Evolutionary conservation across 2,888 invertebrate species (phyloP).

Genomic region (Lasioglossum oenotherae): DNA sequence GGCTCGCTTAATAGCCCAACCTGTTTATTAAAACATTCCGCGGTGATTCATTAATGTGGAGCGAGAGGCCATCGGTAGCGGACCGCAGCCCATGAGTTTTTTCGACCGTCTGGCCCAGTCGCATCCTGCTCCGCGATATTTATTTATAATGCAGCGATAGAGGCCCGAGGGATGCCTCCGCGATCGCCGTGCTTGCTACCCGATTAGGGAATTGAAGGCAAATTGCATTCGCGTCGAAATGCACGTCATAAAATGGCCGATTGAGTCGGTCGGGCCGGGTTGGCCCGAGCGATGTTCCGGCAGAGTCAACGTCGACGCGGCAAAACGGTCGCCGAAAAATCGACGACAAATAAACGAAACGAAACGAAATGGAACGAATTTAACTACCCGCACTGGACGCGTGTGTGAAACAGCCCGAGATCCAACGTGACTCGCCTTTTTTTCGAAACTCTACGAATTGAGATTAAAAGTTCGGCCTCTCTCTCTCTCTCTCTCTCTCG

Average conservation of each 20-base stretch:
- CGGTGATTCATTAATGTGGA: constrained; percentile 17
- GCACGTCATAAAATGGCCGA: constrained; percentile 44
- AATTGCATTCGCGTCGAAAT: constrained; percentile 63
- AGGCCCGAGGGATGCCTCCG: background rate
- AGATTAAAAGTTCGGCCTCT: constrained; percentile 56
- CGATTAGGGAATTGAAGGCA: constrained; percentile 41
- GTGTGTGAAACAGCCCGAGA: constrained; percentile 20
- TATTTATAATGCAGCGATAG: constrained; percentile 42
- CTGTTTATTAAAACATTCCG: constrained; percentile 12
- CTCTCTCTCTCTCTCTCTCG: background rate
- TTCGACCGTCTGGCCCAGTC: background rate
- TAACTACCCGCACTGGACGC: constrained; percentile 47
- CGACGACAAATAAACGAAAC: constrained; percentile 64
- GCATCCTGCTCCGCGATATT: constrained; percentile 38
- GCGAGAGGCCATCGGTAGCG: background rate
- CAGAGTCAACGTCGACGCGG: constrained; percentile 37
- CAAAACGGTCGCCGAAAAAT: constrained; percentile 53
- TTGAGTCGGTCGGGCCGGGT: constrained; percentile 25
- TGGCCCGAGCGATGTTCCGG: background rate
- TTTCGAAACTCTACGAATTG: constrained; percentile 33
- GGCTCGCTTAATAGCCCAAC: background rate
- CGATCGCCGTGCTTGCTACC: constrained; percentile 20
- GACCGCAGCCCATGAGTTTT: background rate
- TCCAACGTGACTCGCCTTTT: constrained; percentile 33
- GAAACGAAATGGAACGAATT: constrained; percentile 67